phyloP scores from a whole-genome alignment of 2,888 invertebrate genomes.

The Cryptocheilus praepositus region DNA sequence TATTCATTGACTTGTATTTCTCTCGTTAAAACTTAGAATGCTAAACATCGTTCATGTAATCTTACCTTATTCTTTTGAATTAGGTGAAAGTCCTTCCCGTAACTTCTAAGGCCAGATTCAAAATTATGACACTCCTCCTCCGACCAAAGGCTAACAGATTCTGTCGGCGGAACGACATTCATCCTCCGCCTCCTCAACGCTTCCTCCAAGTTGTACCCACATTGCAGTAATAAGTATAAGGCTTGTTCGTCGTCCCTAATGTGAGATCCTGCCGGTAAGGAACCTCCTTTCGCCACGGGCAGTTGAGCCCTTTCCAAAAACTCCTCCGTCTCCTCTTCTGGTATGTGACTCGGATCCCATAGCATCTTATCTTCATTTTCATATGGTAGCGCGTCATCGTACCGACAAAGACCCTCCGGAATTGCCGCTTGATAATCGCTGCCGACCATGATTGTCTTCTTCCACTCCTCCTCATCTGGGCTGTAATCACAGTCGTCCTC shows the following conservation, averaged over 20 bases:
- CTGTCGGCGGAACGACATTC: constrained; percentile 82
- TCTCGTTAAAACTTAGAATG: not conserved
- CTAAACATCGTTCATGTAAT: not conserved
- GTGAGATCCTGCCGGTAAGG: constrained; percentile 85
- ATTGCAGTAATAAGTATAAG: constrained; percentile 91
- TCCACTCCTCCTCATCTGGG: constrained; percentile 92
- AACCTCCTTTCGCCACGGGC: constrained; percentile 72
- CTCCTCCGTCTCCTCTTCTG: constrained; percentile 85
- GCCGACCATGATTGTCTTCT: constrained; percentile 97
- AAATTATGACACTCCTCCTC: constrained; percentile 98
- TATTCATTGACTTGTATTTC: constrained; percentile 1
- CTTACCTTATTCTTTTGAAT: constrained; percentile 92
- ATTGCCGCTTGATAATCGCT: constrained; percentile 95
- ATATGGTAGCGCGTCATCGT: constrained; percentile 95
- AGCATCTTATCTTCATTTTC: constrained; percentile 96
- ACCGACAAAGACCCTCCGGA: constrained; percentile 92
- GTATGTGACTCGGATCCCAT: constrained; percentile 91
- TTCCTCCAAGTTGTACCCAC: constrained; percentile 96
- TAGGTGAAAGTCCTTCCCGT: constrained; percentile 96
- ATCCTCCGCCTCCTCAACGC: constrained; percentile 88
- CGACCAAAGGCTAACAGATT: constrained; percentile 93
- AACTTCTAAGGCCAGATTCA: constrained; percentile 94
- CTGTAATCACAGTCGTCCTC: constrained; percentile 90
- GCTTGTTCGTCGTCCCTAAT: constrained; percentile 93
- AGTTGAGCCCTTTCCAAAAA: constrained; percentile 82